Base-by-base conservation (phyloP, 2,113 vertebrate genomes). In the Pluvianellus socialis region DNA sequence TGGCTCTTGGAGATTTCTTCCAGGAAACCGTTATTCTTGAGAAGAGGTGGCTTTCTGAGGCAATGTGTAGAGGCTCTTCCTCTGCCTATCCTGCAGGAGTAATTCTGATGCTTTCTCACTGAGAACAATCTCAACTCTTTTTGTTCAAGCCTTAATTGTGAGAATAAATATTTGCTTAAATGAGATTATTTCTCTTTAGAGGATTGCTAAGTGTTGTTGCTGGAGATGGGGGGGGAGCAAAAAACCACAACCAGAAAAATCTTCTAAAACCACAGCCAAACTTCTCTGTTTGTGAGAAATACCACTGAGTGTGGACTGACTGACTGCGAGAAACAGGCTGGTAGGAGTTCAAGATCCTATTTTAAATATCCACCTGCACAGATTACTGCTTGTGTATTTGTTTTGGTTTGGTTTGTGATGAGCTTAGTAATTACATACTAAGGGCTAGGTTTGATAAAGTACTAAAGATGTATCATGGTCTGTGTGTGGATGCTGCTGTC, bases 21-120 rank as follows among this genome's bases (percentile, higher is more conserved):
- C 63, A 52, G 52, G 49, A n/a, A 55, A 1, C 11, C 15, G 4
- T 4, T 12, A 0, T 8, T 42, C 32, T 20, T 56, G 9, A 59
- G 74, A 44, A 53, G 75, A 61, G n/a, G 14, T 52, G 52, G 13
- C 26, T 35, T 35, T n/a, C 5, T 22, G 27, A 84, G 14, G 8
- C 26, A 9, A 2, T 0, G 1, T 13, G 11, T 30, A 14, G 23
- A 44, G 12, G 13, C 7, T 82, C 27, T 52, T 87, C 38, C 27
- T 24, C 68, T 83, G 62, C 49, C 28, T 59, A 4, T 27, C n/a
- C 52, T 75, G 35, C 30, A 11, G 4, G 15, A 58, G 47, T 47
- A 23, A 30, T 49, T 74, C n/a, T 27, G 27, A 7, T 4, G 2
- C 15, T 63, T 68, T 28, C 38, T 52, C 2, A 7, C 3, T 47